Evolutionary conservation across 2,113 vertebrate genomes (phyloP), one percentile per base, ranked within the genome.

Genomic region (Neomonachus schauinslandi): DNA sequence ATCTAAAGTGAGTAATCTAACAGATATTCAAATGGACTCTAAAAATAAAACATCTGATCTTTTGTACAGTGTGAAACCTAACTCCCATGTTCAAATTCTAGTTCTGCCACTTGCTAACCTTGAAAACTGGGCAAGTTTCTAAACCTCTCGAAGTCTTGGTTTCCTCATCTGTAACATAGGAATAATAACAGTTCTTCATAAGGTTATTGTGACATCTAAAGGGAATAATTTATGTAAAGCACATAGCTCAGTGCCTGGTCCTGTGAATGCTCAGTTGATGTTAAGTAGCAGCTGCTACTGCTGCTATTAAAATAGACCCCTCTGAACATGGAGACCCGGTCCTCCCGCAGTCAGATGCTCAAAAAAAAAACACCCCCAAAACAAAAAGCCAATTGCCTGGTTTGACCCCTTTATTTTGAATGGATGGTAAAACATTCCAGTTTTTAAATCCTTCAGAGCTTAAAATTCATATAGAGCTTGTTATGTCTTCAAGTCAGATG

Each of bases 371-470:
- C 7, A 7, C 6, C 46, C 46, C 7, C 7, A 46, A 46, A 33
- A 67, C 39, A 71, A 63, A 91, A 63, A 90, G 63, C 28, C 39
- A 59, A n/a, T 28, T 81, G 49, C 55, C 79, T 85, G 61, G 22
- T 80, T 80, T 65, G 85, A 80, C 36, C 57, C 69, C 91, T 83
- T 59, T 93, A 74, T 95, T 97, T 77, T 89, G 61, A 96, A 49
- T 91, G 24, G 24, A 13, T 46, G 80, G 51, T 28, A 91, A 76
- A 93, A 57, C 14, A 81, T 86, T 72, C 21, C 72, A 65, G 65
- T 85, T 81, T 94, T 95, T 87, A n/a, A 94, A 94, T 96, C 90
- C 83, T 67, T 82, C 42, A 79, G 36, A 93, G 31, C 39, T 88
- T 91, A 95, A 96, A 91, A 95, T 85, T 95, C 46, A 74, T 74